Evolutionary conservation across 1,140 invertebrate species (phyloP).

Genomic region (Conopomorpha cramerella): DNA sequence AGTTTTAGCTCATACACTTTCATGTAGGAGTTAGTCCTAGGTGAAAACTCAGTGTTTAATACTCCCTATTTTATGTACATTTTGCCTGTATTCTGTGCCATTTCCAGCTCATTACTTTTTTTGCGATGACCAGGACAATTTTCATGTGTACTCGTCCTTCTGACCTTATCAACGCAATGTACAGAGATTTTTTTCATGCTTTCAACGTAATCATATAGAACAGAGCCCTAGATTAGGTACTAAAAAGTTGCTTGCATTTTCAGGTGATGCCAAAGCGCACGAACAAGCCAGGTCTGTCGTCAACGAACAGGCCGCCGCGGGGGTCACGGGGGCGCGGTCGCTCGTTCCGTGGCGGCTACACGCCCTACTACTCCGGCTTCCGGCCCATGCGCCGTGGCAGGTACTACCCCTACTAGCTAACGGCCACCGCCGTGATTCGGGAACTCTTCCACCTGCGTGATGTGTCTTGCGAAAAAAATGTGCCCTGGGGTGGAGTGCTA

Average conservation of each 20-base stretch:
- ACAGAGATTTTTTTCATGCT: too few species aligned
- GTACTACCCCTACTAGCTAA: conserved; percentile 53
- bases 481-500: not conserved
- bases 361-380: conserved; percentile 63
- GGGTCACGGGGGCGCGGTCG: conserved; percentile 71
- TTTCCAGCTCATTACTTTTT: too few species aligned
- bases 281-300: conserved; percentile 93
- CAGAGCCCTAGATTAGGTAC: too few species aligned
- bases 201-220: too few species aligned
- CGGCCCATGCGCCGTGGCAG: conserved; percentile 73
- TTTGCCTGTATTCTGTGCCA: too few species aligned
- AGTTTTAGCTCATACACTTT: too few species aligned
- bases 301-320: conserved; percentile 88
- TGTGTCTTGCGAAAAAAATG: not conserved
- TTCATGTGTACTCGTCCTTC: too few species aligned
- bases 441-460: not conserved
- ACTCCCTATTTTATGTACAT: too few species aligned
- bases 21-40: too few species aligned
- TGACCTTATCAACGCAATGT: too few species aligned
- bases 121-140: too few species aligned
- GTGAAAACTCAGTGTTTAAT: too few species aligned
- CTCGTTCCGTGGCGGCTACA: conserved; percentile 66
- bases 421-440: not conserved
- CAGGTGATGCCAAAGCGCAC: conserved; percentile 96
- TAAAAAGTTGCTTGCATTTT: conserved; percentile 8